Base-by-base conservation (phyloP, 2,888 invertebrate species). In the Sycophila texana region DNA sequence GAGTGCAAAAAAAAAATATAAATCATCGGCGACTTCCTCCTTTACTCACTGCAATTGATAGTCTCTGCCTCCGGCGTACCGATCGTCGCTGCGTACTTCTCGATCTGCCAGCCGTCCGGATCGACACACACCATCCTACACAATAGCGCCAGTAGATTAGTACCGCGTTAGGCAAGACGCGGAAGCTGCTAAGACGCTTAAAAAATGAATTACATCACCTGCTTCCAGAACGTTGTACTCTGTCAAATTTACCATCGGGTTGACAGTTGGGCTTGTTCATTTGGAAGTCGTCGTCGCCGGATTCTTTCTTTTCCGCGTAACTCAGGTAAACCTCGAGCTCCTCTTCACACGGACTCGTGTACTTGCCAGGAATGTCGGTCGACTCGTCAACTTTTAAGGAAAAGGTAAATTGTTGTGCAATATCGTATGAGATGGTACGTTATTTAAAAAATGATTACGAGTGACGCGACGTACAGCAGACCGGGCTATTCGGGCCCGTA, bases 81-180 rank as follows among this genome's bases (percentile, higher is more conserved):
- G 13, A 91, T 91, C 4, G 84, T 74, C 0, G 92, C 92, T 84
- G 89, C 89, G 84, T 91, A 94, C 61, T 91, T 84, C 63, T 90
- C 92, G 79, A 95, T 92, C 81, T 90, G 90, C 0, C 87, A 85
- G n/a, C 93, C 93, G 47, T 91, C 89, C 53, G 93, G 92, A 84
- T 94, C 92, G 0, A 92, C 92, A 85, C 95, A 95, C 74, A 92
- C 92, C 89, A 91, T 92, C 63, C 93, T 93, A 75, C 90, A 90
- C 90, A 90, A 73, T 66, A 47, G n/a, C 39, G 39, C 26, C 39
- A 18, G 13, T 65, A 53, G 1, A 91, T 89, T 77, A 68, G n/a
- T 13, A 22, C 3, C 10, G 39, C 7, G 39, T 0, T 39, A 10
- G 39, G 39, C 0, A 10, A 39, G 39, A 39, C 10, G 7, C 39